Evolutionary conservation across 2,797 vertebrate genomes (phyloP).

Genomic region (Poeciliopsis infans): DNA sequence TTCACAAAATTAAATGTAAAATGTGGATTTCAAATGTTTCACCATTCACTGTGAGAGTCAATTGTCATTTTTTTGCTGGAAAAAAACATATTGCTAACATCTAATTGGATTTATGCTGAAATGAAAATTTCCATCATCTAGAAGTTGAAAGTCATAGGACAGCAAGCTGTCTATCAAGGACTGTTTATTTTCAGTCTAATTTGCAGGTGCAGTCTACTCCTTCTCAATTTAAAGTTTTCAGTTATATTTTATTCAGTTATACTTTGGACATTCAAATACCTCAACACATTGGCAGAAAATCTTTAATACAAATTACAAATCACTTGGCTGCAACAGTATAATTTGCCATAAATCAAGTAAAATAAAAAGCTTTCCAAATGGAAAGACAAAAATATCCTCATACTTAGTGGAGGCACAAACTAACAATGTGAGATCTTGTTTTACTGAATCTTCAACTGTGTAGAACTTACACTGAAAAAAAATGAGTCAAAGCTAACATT

Average conservation of each 20-base stretch:
- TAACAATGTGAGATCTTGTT: not conserved
- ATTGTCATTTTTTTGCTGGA: not conserved
- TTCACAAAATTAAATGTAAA: not conserved
- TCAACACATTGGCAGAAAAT: not conserved
- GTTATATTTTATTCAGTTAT: not conserved
- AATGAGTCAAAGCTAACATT: conserved; percentile 16
- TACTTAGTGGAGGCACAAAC: not conserved
- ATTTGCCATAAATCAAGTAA: not conserved
- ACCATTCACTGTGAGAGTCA: not conserved
- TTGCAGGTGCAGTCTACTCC: no score
- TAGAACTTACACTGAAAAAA: conserved; percentile 21
- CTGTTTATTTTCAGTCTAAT: not conserved
- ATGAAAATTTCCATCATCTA: not conserved
- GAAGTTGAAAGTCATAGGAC: not conserved
- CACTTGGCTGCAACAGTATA: not conserved
- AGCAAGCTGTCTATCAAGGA: not conserved
- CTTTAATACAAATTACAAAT: not conserved
- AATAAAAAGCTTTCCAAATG: not conserved
- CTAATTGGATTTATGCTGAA: not conserved
- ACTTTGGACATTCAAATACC: not conserved
- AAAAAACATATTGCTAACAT: not conserved
- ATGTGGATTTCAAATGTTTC: not conserved
- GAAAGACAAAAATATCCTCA: not conserved
- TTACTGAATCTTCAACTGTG: conserved; percentile 7
- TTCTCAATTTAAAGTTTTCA: not conserved